These are phyloP conservation scores for Drepana arcuata DNA, from an alignment of 1,140 invertebrate genomes.

Conservation along the genomic window DNA sequence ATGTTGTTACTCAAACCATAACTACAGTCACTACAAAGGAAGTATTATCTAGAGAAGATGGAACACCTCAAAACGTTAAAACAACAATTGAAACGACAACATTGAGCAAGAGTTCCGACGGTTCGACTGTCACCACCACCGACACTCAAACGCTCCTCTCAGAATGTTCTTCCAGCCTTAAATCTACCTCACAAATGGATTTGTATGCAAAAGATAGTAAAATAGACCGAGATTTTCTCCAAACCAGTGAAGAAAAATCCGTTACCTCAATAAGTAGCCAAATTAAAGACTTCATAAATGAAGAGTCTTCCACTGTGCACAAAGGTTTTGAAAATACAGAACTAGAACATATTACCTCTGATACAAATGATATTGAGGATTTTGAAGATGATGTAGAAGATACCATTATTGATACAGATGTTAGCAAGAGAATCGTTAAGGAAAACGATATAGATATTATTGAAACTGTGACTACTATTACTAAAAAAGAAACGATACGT, in stretches of 20 bases:
- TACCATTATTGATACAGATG: constrained; percentile 62
- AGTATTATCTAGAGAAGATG: constrained; percentile 68
- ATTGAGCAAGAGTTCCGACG: constrained; percentile 64
- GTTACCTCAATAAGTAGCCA: constrained; percentile 16
- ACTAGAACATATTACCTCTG: too few relatives aligned
- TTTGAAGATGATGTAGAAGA: constrained; percentile 56
- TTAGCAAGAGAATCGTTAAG: constrained; percentile 57
- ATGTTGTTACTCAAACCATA: constrained; percentile 68
- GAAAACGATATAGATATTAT: constrained; percentile 59
- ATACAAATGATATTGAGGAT: constrained; percentile 36
- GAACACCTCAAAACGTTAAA: constrained; percentile 70
- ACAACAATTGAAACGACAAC: constrained; percentile 72
- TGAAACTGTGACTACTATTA: constrained; percentile 64
- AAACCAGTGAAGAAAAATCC: constrained; percentile 30
- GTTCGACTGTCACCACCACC: constrained; percentile 59
- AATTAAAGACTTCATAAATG: constrained; percentile 17
- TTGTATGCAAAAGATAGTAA: constrained; percentile 33
- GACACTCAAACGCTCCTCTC: constrained; percentile 67
- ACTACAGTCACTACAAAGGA: constrained; percentile 70
- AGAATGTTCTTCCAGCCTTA: constrained; percentile 67
- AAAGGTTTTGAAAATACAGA: too few relatives aligned
- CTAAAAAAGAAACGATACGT: constrained; percentile 61
- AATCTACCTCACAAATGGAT: constrained; percentile 64
- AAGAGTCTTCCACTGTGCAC: constrained; percentile 15
- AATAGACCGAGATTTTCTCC: constrained; percentile 26